Evolutionary conservation across 1,140 invertebrate species (phyloP).

Genomic region (Bacillus rossius): DNA sequence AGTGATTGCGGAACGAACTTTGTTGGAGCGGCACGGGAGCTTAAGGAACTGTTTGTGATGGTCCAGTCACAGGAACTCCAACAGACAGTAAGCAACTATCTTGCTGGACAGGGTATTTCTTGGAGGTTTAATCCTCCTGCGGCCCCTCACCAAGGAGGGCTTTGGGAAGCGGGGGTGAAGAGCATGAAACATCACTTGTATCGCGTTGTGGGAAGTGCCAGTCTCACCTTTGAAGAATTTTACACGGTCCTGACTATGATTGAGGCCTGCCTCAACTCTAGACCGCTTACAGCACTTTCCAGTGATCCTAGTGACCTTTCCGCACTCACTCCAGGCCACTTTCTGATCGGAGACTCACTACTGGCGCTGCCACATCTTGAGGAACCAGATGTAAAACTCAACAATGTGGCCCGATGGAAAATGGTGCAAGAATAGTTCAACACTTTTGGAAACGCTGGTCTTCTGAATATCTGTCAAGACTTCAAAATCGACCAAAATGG

Average conservation of each 20-base stretch:
- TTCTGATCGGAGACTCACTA: constrained; percentile 22
- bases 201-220: constrained; percentile 9
- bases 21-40: constrained; percentile 21
- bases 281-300: constrained; percentile 28
- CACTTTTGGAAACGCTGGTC: too few species aligned
- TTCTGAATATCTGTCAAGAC: too few species aligned
- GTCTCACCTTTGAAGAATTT: constrained; percentile 32
- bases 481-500: too few species aligned
- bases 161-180: constrained; percentile 36
- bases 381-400: too few species aligned
- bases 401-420: too few species aligned
- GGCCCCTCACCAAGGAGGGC: constrained; percentile 37
- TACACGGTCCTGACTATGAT: constrained; percentile 27
- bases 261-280: constrained; percentile 30
- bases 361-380: constrained; percentile 7
- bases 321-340: constrained; percentile 29
- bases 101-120: constrained; percentile 22
- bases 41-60: background rate
- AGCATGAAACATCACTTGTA: constrained; percentile 21
- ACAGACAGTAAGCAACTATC: background rate
- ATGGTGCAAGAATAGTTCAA: too few species aligned
- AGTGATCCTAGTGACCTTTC: constrained; percentile 25
- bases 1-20: constrained; percentile 38
- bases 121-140: constrained; percentile 41
- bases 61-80: background rate